Evolutionary conservation across 2,888 invertebrate species (phyloP).

Genomic region (Masnerella sp.): DNA sequence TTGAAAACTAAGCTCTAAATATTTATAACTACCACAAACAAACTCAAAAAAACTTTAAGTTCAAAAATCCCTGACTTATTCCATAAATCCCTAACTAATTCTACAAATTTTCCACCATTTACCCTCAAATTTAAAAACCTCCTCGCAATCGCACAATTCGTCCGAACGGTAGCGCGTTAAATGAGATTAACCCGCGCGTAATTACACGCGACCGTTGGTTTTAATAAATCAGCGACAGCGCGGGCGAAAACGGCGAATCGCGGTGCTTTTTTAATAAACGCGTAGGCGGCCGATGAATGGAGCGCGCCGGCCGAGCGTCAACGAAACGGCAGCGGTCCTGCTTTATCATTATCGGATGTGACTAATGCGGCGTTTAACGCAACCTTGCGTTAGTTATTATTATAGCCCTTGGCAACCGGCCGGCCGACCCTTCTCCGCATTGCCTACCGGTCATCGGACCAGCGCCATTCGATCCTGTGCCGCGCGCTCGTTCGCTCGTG

Average conservation of each 20-base stretch:
- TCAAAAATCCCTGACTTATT: too few species aligned
- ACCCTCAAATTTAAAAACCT: too few species aligned
- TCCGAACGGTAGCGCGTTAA: too few species aligned
- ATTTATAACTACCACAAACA: too few species aligned
- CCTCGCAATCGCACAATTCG: too few species aligned
- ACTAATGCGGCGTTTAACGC: constrained; percentile 72
- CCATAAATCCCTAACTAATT: too few species aligned
- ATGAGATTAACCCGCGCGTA: constrained; percentile 9
- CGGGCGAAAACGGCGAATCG: neutral
- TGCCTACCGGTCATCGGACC: constrained; percentile 56
- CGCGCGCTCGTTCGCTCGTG: constrained; percentile 53
- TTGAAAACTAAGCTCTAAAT: too few species aligned
- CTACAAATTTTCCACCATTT: too few species aligned
- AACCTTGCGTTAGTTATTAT: constrained; percentile 72
- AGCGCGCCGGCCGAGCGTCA: constrained; percentile 5
- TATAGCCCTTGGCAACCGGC: constrained; percentile 70
- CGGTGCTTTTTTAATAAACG: constrained; percentile 4
- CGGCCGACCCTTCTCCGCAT: constrained; percentile 46
- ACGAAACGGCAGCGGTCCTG: constrained; percentile 65
- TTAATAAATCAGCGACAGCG: constrained; percentile 1
- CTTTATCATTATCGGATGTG: constrained; percentile 73
- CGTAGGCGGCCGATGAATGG: constrained; percentile 27
- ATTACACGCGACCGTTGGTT: constrained; percentile 9
- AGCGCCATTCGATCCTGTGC: constrained; percentile 59
- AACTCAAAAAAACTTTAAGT: too few species aligned